phyloP scores from a whole-genome alignment of 2,113 vertebrate genomes.

The Tragelaphus strepsiceros region DNA sequence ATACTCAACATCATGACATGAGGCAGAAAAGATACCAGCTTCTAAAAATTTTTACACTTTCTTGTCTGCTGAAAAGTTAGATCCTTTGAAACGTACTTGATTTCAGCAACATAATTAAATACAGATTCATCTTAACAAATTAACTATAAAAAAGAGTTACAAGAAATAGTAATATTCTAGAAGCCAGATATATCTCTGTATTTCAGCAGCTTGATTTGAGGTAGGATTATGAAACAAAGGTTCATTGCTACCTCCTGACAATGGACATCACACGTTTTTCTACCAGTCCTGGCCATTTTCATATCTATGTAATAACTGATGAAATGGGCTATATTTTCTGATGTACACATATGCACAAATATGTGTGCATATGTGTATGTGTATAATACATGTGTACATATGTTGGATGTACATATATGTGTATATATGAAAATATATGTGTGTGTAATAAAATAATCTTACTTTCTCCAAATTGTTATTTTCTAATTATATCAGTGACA shows the following conservation, averaged over 20 bases:
- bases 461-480: neutral
- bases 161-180: neutral
- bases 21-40: neutral
- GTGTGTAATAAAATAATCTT: neutral
- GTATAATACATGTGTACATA: too few relatives aligned
- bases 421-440: too few relatives aligned
- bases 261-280: neutral
- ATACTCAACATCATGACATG: neutral
- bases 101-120: constrained; percentile 6
- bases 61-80: neutral
- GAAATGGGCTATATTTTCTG: neutral
- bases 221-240: neutral
- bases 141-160: neutral
- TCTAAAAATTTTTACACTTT: neutral
- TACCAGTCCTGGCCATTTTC: neutral
- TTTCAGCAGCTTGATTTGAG: neutral
- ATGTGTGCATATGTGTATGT: neutral
- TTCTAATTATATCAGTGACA: neutral
- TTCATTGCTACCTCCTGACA: neutral
- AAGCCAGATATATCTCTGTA: neutral
- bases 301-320: neutral
- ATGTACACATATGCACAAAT: neutral
- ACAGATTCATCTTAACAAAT: neutral
- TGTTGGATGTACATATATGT: too few relatives aligned
- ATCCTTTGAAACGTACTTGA: neutral